A percentile compares a stretch with the other conserved stretches of the same genome.
These are phyloP conservation scores for Antheraea assamensis DNA, from an alignment of 2,888 invertebrate genomes.

Conservation along the genomic window DNA sequence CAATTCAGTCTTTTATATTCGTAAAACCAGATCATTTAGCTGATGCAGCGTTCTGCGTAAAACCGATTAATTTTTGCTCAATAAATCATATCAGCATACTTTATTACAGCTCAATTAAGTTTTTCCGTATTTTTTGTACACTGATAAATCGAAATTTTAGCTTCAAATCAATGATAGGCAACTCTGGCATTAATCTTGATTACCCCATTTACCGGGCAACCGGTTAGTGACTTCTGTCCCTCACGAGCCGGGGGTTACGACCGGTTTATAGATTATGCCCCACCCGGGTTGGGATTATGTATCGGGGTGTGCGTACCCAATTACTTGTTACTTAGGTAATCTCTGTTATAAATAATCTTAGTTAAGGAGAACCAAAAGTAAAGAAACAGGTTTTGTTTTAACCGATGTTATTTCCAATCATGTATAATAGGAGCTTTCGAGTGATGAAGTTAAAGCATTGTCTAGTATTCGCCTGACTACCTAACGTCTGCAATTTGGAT, in stretches of 20 bases:
- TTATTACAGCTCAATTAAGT: background rate
- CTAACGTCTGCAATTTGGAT: too few species aligned
- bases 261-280: slow-evolving; percentile 17
- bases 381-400: background rate
- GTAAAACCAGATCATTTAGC: background rate
- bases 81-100: background rate
- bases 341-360: background rate
- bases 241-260: slow-evolving; percentile 15
- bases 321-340: background rate
- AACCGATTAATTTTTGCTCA: background rate
- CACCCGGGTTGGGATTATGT: background rate
- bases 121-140: background rate
- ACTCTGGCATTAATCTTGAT: background rate
- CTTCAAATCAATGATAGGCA: background rate
- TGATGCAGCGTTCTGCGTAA: background rate
- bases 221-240: slow-evolving; percentile 20
- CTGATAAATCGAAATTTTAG: background rate
- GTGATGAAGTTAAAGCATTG: too few species aligned
- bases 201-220: slow-evolving; percentile 19
- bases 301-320: background rate
- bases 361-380: background rate
- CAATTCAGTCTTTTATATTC: background rate
- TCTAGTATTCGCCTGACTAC: too few species aligned
- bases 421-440: background rate
- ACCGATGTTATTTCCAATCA: too few species aligned